Percentiles rank a stretch among this genome's conserved stretches.
Conservation (phyloP, 1,140 invertebrate species). For the Mercenaria mercenaria region DNA sequence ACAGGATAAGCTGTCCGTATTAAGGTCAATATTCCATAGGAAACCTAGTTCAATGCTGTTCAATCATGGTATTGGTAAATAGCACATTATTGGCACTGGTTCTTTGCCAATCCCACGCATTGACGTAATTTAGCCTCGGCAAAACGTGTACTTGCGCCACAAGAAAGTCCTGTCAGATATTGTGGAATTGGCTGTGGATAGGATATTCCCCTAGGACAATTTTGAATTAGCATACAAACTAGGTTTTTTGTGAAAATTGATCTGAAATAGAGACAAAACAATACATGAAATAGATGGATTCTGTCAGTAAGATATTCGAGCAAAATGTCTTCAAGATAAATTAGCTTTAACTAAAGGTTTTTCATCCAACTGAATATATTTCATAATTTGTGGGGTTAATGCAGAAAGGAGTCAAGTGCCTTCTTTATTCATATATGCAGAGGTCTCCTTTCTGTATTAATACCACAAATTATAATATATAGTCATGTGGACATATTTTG, state of each 20-base stretch:
- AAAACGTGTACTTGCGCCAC: not conserved
- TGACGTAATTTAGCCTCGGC: not conserved
- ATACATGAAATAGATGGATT: not conserved
- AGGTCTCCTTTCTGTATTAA: too few species aligned
- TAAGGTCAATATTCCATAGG: not conserved
- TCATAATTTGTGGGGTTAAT: too few species aligned
- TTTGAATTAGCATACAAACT: not conserved
- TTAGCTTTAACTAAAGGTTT: too few species aligned
- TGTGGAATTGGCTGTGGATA: too few species aligned
- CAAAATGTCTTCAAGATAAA: too few species aligned
- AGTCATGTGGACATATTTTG: too few species aligned
- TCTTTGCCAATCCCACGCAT: conserved; percentile 24
- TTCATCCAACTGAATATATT: too few species aligned
- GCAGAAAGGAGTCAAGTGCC: too few species aligned
- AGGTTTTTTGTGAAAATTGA: not conserved
- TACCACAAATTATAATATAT: too few species aligned
- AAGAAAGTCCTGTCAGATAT: not conserved
- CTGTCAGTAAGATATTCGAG: not conserved
- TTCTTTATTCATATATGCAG: too few species aligned
- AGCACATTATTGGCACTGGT: not conserved
- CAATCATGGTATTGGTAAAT: not conserved
- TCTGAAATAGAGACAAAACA: not conserved
- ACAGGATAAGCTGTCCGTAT: not conserved
- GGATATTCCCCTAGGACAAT: not conserved
- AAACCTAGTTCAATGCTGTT: not conserved